Percentiles rank a stretch among this genome's conserved stretches.
Evolutionary conservation across 2,797 vertebrate genomes (phyloP).

Genomic region (Lepilemur ruficaudatus): DNA sequence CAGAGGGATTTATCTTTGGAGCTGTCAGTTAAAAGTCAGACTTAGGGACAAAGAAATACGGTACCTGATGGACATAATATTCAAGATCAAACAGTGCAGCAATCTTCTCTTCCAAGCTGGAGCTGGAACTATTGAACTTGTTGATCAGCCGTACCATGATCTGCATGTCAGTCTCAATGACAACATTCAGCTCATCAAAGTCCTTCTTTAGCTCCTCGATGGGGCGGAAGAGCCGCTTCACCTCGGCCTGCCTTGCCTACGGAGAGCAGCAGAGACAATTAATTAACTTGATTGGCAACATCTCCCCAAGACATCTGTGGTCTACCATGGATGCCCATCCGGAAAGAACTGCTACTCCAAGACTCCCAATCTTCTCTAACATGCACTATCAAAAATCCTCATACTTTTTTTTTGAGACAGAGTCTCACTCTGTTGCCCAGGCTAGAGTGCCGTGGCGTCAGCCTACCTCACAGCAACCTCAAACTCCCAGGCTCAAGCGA

Average conservation of each 20-base stretch:
- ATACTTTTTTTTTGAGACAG: too few species aligned
- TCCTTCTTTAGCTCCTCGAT: constrained; percentile 93
- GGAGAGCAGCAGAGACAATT: constrained; percentile 31
- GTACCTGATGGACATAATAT: constrained; percentile 97
- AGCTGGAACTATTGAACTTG: constrained; percentile 89
- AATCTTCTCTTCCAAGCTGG: constrained; percentile 89
- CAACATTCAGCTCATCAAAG: constrained; percentile 90
- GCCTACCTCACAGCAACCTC: too few species aligned
- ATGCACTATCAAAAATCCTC: not conserved
- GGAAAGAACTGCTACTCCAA: not conserved
- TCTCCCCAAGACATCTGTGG: not conserved
- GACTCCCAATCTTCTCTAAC: not conserved
- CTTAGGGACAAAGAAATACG: constrained; percentile 7
- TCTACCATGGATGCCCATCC: not conserved
- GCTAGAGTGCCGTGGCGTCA: too few species aligned
- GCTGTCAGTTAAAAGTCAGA: constrained; percentile 38
- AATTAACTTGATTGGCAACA: not conserved
- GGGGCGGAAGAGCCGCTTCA: constrained; percentile 87
- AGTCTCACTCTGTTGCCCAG: too few species aligned
- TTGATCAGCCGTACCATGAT: constrained; percentile 91
- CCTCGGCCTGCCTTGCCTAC: constrained; percentile 81
- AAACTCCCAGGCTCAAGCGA: too few species aligned
- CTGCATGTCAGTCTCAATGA: constrained; percentile 94
- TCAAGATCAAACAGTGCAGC: constrained; percentile 92
- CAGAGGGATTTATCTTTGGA: not conserved